phyloP scores from a whole-genome alignment of 2,888 invertebrate genomes.

The Ctenicera cuprea region DNA sequence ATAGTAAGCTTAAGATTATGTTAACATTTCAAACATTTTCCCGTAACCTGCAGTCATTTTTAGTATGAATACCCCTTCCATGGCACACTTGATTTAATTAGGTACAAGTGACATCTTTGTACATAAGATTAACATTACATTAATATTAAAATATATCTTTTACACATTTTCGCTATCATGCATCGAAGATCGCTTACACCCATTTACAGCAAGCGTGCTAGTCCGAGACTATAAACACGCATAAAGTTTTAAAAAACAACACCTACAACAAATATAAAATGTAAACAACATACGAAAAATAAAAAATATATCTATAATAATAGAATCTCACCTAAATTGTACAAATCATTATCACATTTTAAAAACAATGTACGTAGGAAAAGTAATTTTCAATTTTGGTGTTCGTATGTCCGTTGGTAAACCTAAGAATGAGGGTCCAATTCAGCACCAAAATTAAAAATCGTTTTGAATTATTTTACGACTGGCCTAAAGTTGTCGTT shows the following conservation, averaged over 20 bases:
- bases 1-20: no score
- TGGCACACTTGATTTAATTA: slow-evolving; percentile 26
- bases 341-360: slow-evolving; percentile 45
- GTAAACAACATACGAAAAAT: slow-evolving; percentile 32
- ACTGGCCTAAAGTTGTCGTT: neutral
- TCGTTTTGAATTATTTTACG: neutral
- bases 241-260: neutral
- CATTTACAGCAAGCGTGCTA: no score
- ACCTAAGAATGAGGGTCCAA: neutral
- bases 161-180: neutral
- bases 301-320: slow-evolving; percentile 27
- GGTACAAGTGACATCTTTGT: slow-evolving; percentile 2
- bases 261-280: slow-evolving; percentile 24
- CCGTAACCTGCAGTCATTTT: neutral
- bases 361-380: slow-evolving; percentile 24
- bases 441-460: slow-evolving; percentile 21
- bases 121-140: neutral
- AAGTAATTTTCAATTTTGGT: slow-evolving; percentile 23
- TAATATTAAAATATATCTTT: slow-evolving; percentile 10
- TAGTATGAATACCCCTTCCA: neutral
- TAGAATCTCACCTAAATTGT: slow-evolving; percentile 31
- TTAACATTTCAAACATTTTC: no score
- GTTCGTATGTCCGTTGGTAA: neutral
- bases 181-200: neutral
- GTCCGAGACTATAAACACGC: no score